Base-by-base conservation (phyloP, 2,888 invertebrate genomes). In the Campoletis raptor region DNA sequence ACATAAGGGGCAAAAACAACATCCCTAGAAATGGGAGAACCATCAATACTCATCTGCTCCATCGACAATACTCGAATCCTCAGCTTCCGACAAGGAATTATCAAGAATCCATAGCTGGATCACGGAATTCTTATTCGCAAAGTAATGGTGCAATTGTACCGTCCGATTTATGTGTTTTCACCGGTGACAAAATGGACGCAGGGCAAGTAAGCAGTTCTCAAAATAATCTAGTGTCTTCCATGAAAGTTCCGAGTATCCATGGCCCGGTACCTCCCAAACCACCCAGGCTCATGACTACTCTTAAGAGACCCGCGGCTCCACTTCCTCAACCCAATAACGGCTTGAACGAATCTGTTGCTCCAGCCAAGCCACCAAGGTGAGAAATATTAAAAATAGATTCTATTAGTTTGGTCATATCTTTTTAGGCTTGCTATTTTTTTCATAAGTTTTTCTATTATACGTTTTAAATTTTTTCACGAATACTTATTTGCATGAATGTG, bases 51-150 rank as follows among this genome's bases (percentile, higher is more conserved):
- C 73, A 70, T 79, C 36, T 40, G 54, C 81, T 94, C 42, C 91
- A 93, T 81, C 92, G 93, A 18, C 93, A 94, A 85, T 90, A 92
- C 83, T 93, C 94, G 45, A 94, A 93, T 89, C 92, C 92, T 21
- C 92, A 93, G 79, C 77, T 93, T 61, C 88, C 90, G 9, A 90
- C 80, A 54, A 89, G 90, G 36, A 90, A 89, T 72, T 76, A 87
- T 18, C 84, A 88, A 67, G 80, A 78, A 78, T 81, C 88, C 88
- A 37, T 82, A 77, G 37, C 79, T 81, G 57, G 82, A 72, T 48
- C 77, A 18, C 70, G 76, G 37, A 64, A 61, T 61, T 61, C 73
- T 57, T 69, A 73, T 72, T 57, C 85, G 1, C 81, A 79, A 77
- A 67, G 61, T 42, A 76, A 54, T 36, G 73, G 66, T 1, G 67